Conservation (phyloP, 1,140 invertebrate genomes). For the Sycophaga agraensis region DNA sequence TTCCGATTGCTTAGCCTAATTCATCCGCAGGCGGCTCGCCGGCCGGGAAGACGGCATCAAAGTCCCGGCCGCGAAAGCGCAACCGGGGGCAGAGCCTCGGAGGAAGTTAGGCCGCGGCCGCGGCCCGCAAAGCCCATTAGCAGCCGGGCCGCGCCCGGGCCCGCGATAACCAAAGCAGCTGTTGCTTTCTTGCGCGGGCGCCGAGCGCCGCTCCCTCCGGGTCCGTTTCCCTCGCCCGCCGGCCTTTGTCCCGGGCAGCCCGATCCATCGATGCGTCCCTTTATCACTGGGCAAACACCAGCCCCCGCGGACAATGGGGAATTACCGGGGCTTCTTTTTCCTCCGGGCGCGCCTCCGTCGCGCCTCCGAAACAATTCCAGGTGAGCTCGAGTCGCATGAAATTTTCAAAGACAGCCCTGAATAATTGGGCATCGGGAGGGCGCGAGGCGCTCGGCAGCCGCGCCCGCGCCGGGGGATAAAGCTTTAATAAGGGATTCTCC, state of each 20-base stretch:
- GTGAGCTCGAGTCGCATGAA: conserved; percentile 14
- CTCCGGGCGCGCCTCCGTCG: too few species aligned
- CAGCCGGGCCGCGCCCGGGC: neutral
- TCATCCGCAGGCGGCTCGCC: conserved; percentile 38
- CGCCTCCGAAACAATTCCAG: neutral
- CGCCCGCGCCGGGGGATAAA: conserved; percentile 8
- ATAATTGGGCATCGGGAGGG: conserved; percentile 15
- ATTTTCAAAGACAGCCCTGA: conserved; percentile 15
- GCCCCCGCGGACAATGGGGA: too few species aligned
- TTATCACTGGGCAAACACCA: too few species aligned
- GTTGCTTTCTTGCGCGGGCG: neutral
- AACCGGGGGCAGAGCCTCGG: conserved; percentile 25
- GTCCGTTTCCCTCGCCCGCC: too few species aligned
- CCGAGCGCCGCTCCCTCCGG: too few species aligned
- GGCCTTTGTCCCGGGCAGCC: too few species aligned
- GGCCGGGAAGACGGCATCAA: conserved; percentile 41
- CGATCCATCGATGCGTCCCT: too few species aligned
- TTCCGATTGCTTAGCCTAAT: conserved; percentile 57
- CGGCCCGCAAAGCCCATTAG: conserved; percentile 38
- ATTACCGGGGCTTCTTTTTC: too few species aligned
- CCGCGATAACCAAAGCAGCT: conserved; percentile 18
- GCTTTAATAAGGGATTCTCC: conserved; percentile 22
- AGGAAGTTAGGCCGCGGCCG: conserved; percentile 36
- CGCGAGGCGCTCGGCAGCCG: neutral
- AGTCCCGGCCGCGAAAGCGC: conserved; percentile 34